Evolutionary conservation across 2,888 invertebrate genomes (phyloP), one percentile per base, ranked within the genome.

Genomic region (Ditylenchus weischeri): DNA sequence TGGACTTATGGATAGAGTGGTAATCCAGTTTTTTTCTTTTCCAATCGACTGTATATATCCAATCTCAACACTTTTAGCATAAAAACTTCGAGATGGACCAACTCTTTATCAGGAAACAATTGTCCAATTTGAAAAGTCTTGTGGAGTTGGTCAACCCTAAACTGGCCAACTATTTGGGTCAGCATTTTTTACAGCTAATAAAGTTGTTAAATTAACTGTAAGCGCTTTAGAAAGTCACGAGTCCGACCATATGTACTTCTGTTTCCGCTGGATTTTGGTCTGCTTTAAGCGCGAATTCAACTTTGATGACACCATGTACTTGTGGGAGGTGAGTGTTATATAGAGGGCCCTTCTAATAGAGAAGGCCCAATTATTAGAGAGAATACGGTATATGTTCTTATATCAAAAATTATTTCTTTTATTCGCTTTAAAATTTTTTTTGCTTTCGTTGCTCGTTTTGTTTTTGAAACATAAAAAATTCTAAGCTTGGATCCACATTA

Each of bases 51-150:
- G 29, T 29, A 29, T 2, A 29, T 29, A 29, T 29, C 29, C 29
- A 29, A 29, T 29, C 29, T 29, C 29, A 29, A 29, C 5, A 29
- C 29, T 29, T 29, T 29, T 29, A 29, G 90, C 88, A 89, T 71
- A 87, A 88, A 18, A 98, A 98, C 86, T 98, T 98, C 85, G 93
- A 94, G 83, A 90, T 94, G 86, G 94, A 95, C 85, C 95, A 96
- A 84, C 90, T 90, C 0, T 91, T 92, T 63, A 98, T 96, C 91
- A 95, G 94, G 85, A 88, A 88, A 62, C 96, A 98, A 84, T 86
- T 98, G 68, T 87, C 88, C 29, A 90, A 94, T 81, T 86, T 96
- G 59, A 90, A 91, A 77, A 89, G 89, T 51, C 86, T 98, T 65
- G 84, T 95, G 18, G 87, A 89, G 75, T 90, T 92, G 79, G 88